Conservation (phyloP, 2,888 invertebrate genomes). For the Petrolisthes manimaculis region DNA sequence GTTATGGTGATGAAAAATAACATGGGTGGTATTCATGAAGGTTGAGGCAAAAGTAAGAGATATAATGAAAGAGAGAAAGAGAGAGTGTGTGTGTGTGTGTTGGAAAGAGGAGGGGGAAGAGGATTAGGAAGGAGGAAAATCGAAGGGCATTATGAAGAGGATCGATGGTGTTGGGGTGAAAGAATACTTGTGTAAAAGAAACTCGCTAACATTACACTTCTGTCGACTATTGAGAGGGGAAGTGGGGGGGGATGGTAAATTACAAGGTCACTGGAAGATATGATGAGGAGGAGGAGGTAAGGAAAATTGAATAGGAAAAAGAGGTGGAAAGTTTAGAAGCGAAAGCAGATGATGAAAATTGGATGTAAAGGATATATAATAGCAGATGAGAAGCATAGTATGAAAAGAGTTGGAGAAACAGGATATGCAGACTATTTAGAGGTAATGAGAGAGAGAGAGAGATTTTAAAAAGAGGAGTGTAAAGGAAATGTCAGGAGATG, state of each 20-base stretch:
- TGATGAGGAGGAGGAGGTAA: neutral
- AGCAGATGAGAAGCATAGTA: neutral
- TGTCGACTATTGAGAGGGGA: no score
- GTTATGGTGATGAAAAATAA: neutral
- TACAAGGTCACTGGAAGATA: neutral
- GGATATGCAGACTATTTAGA: no score
- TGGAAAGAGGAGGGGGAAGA: constrained; percentile 2
- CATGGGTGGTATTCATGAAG: neutral
- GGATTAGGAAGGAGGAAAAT: neutral
- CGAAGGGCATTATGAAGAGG: neutral
- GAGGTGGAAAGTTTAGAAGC: neutral
- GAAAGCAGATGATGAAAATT: neutral
- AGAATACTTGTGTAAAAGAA: neutral
- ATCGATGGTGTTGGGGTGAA: neutral
- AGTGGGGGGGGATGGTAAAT: neutral
- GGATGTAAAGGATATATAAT: neutral
- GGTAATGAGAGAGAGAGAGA: neutral
- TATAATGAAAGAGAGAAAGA: no score
- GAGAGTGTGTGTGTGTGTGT: constrained; percentile 11
- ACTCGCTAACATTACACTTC: no score
- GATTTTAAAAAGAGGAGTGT: neutral
- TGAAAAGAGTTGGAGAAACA: neutral
- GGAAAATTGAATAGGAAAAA: neutral
- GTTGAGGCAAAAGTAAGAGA: neutral
- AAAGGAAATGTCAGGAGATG: no score